Base-by-base conservation (phyloP, 1,140 invertebrate genomes). In the Tetragonula clypearis region DNA sequence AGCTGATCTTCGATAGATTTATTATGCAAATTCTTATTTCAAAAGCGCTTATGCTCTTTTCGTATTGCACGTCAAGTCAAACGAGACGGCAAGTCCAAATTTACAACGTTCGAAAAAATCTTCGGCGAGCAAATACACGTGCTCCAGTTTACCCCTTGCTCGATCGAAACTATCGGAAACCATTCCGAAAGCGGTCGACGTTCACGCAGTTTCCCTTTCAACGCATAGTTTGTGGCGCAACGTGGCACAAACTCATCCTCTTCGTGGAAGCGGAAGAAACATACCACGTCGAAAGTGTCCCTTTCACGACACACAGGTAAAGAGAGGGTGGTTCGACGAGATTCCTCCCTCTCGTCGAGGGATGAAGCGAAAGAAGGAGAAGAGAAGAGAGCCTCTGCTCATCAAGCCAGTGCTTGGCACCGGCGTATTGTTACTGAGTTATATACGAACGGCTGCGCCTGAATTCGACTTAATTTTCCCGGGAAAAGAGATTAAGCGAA, bases 401-500 rank as follows among this genome's bases (percentile, higher is more conserved):
- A 49, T 83, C 69, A 87, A 80, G 30, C 80, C 86, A 80, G 85
- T 86, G 62, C 72, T 88, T 86, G 41, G 76, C 73, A 58, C 75
- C 58, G 35, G 69, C 60, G 88, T 86, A 93, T 93, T 93, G 92
- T 93, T 88, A 87, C 80, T 87, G 86, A 88, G 82, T 93, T 93
- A 92, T 90, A 78, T 85, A 87, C 92, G 87, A 92, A 30, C 82
- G 86, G 77, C 79, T 91, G 92, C 85, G 56, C 74, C 68, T 89
- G 90, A 93, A 93, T 93, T 91, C 89, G 81, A 86, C 88, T 92
- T 92, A 92, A 92, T 93, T 93, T 93, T 91, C 89, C 86, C 88
- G 86, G 85, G 92, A 93, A 91, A 91, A 88, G 86, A 91, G 89
- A 92, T 92, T 92, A 92, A 87, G 82, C 86, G 87, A 91, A 92